Conservation (phyloP, 1,140 invertebrate species). For the Aphis craccivora region DNA sequence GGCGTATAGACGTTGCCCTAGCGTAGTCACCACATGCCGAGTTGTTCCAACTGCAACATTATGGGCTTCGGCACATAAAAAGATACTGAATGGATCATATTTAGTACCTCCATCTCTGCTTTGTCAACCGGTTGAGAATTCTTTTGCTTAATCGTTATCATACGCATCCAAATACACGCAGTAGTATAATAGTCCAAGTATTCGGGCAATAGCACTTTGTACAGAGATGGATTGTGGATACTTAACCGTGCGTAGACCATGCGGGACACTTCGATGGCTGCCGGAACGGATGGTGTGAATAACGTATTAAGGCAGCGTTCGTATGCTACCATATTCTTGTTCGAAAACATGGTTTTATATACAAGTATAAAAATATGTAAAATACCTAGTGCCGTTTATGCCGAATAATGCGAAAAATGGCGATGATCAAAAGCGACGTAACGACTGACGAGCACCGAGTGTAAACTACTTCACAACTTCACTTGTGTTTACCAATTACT, state of each 20-base stretch:
- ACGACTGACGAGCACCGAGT: too few relatives aligned
- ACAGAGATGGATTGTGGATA: not conserved
- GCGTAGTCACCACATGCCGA: not conserved
- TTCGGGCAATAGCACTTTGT: not conserved
- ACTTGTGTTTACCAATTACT: too few relatives aligned
- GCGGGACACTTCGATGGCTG: too few relatives aligned
- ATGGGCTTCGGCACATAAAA: not conserved
- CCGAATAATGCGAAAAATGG: too few relatives aligned
- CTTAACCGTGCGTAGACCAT: not conserved
- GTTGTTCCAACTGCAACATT: not conserved
- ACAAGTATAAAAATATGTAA: too few relatives aligned
- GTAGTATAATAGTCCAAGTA: slow-evolving; percentile 11
- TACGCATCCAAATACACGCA: not conserved
- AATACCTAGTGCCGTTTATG: too few relatives aligned
- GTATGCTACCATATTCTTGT: too few relatives aligned
- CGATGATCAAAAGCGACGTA: too few relatives aligned
- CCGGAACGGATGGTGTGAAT: too few relatives aligned
- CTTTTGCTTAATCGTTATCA: not conserved
- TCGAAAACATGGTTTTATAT: too few relatives aligned
- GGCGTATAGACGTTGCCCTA: not conserved
- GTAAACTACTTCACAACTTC: too few relatives aligned
- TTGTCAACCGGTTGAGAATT: not conserved
- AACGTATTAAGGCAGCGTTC: too few relatives aligned
- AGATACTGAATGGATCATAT: not conserved
- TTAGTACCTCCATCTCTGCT: not conserved